Percentiles rank a stretch among this genome's conserved stretches.
Evolutionary conservation across 1,140 invertebrate genomes (phyloP).

Genomic region (Andrena cerasifolii): DNA sequence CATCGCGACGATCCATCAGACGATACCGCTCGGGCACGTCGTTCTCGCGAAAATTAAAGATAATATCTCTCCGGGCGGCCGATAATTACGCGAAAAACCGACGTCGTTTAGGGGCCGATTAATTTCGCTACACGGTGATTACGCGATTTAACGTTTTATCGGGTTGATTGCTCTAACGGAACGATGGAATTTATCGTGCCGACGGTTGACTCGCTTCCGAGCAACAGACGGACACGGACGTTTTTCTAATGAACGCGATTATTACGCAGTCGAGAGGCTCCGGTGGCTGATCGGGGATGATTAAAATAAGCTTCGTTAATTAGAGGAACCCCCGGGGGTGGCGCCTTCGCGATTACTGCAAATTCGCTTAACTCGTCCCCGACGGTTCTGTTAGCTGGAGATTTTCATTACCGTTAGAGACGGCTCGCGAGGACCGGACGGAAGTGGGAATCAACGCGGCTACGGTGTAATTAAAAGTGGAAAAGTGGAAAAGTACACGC

Average conservation of each 20-base stretch:
- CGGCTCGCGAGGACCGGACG: not conserved
- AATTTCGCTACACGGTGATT: not conserved
- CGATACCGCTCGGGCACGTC: not conserved
- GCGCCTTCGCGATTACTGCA: slow-evolving; percentile 24
- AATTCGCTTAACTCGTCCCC: slow-evolving; percentile 45
- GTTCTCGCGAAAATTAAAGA: slow-evolving; percentile 20
- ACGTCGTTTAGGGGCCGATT: slow-evolving; percentile 6
- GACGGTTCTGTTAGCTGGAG: slow-evolving; percentile 38
- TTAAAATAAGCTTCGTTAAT: slow-evolving; percentile 59
- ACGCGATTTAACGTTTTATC: not conserved
- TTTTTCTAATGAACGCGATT: slow-evolving; percentile 46
- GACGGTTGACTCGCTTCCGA: too few species aligned
- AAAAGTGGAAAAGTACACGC: slow-evolving; percentile 19
- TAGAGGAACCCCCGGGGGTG: not conserved
- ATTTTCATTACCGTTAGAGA: slow-evolving; percentile 31
- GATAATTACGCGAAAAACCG: not conserved
- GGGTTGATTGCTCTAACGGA: not conserved
- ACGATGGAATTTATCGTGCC: not conserved
- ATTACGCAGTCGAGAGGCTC: not conserved
- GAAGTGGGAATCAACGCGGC: too few species aligned
- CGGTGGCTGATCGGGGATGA: slow-evolving; percentile 31
- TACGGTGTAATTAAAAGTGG: slow-evolving; percentile 38
- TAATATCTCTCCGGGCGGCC: slow-evolving; percentile 20
- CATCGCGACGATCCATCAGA: slow-evolving; percentile 15
- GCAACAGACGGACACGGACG: not conserved